These are phyloP conservation scores for Crepidodera aurea DNA, from an alignment of 2,888 invertebrate genomes.

Conservation along the genomic window DNA sequence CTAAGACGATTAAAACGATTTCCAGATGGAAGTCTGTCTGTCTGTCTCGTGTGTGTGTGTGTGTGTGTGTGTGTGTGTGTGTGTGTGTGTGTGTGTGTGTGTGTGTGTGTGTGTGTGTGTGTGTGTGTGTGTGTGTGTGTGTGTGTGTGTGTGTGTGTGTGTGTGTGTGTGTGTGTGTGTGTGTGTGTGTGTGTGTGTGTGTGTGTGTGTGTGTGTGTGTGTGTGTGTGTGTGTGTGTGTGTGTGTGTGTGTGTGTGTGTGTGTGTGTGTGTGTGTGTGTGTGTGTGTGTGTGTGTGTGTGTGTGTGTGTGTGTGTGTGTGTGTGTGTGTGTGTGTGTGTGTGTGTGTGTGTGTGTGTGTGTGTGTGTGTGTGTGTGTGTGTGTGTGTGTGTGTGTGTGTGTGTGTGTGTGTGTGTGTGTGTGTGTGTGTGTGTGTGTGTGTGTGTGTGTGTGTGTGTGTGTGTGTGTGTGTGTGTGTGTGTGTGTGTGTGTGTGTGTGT, in stretches of 20 bases:
- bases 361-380: not conserved
- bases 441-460: not conserved
- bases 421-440: not conserved
- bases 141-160: no score
- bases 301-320: not conserved
- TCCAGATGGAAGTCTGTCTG: no score
- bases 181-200: not conserved
- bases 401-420: not conserved
- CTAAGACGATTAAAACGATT: no score
- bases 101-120: no score
- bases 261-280: not conserved
- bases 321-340: not conserved
- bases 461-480: not conserved
- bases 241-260: not conserved
- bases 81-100: no score
- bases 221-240: not conserved
- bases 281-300: not conserved
- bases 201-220: not conserved
- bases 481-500: not conserved
- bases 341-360: not conserved
- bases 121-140: no score
- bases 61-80: not conserved
- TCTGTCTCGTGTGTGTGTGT: no score
- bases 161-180: not conserved
- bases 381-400: not conserved